phyloP scores from a whole-genome alignment of 2,888 invertebrate genomes.

The Drosophila ustulata region DNA sequence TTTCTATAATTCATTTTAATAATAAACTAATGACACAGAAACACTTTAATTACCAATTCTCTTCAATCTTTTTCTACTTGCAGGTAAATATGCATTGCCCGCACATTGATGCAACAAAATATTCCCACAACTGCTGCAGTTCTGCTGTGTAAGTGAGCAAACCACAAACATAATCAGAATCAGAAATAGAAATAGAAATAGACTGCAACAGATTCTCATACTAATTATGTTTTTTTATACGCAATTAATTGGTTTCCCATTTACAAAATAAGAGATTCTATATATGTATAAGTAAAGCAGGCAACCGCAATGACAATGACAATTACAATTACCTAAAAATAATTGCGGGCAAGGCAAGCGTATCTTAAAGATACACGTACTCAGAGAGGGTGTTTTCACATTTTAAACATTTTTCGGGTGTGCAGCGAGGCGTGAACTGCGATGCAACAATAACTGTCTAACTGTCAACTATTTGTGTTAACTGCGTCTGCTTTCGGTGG shows the following conservation, averaged over 20 bases:
- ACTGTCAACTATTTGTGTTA: slow-evolving; percentile 29
- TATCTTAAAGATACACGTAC: slow-evolving; percentile 61
- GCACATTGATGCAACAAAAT: not conserved
- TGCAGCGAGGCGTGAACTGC: slow-evolving; percentile 55
- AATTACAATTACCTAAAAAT: slow-evolving; percentile 43
- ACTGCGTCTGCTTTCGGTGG: slow-evolving; percentile 17
- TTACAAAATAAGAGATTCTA: slow-evolving; percentile 26
- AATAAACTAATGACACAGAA: not conserved
- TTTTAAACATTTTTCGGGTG: slow-evolving; percentile 17
- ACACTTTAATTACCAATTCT: slow-evolving; percentile 10
- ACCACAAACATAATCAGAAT: not conserved
- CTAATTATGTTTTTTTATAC: slow-evolving; percentile 49
- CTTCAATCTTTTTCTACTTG: slow-evolving; percentile 22
- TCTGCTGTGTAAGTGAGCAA: slow-evolving; percentile 54
- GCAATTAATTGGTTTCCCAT: slow-evolving; percentile 56
- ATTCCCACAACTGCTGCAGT: slow-evolving; percentile 31
- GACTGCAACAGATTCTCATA: slow-evolving; percentile 19
- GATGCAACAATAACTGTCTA: slow-evolving; percentile 5
- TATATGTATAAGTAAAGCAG: slow-evolving; percentile 19
- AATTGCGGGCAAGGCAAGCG: slow-evolving; percentile 68
- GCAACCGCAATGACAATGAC: slow-evolving; percentile 12
- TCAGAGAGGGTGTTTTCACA: slow-evolving; percentile 25
- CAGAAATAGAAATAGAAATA: not conserved
- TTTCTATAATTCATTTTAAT: not conserved
- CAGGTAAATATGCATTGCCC: slow-evolving; percentile 62